Evolutionary conservation across 2,888 invertebrate genomes (phyloP).

Genomic region (Liposcelis brunnea): DNA sequence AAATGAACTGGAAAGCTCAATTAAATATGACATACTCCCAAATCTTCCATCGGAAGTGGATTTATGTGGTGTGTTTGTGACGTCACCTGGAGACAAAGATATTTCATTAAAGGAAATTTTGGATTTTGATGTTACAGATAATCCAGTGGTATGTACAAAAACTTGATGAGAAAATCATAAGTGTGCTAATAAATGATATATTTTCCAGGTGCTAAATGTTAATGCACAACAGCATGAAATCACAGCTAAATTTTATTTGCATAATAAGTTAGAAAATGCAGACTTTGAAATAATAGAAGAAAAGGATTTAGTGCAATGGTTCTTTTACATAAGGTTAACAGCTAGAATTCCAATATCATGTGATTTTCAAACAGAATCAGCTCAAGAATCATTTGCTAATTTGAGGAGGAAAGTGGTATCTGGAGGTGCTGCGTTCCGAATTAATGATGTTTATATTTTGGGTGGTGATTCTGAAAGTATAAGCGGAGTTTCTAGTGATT

Average conservation of each 20-base stretch:
- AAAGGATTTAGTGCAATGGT: conserved; percentile 47
- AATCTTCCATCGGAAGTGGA: conserved; percentile 61
- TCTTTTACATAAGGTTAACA: conserved; percentile 48
- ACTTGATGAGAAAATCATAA: conserved; percentile 5
- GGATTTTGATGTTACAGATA: too few relatives aligned
- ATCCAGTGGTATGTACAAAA: conserved; percentile 7
- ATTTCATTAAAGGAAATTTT: conserved; percentile 19
- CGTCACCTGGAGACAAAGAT: conserved; percentile 41
- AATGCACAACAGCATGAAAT: conserved; percentile 37
- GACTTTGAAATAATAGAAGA: conserved; percentile 43
- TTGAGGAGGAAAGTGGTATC: too few relatives aligned
- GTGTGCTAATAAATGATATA: conserved; percentile 55
- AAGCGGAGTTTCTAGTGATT: too few relatives aligned
- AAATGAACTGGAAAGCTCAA: conserved; percentile 31
- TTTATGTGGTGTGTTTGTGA: conserved; percentile 49
- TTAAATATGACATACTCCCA: conserved; percentile 36
- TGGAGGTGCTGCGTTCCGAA: too few relatives aligned
- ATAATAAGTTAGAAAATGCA: conserved; percentile 50
- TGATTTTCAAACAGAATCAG: conserved; percentile 18
- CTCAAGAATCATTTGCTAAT: too few relatives aligned
- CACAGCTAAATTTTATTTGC: conserved; percentile 48
- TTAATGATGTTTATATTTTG: conserved; percentile 38
- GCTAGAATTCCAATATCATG: conserved; percentile 46
- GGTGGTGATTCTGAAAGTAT: conserved; percentile 37
- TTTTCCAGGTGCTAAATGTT: conserved; percentile 32